These are phyloP conservation scores for Sinocyclocheilus anshuiensis DNA, from an alignment of 2,113 vertebrate genomes.

Conservation along the genomic window DNA sequence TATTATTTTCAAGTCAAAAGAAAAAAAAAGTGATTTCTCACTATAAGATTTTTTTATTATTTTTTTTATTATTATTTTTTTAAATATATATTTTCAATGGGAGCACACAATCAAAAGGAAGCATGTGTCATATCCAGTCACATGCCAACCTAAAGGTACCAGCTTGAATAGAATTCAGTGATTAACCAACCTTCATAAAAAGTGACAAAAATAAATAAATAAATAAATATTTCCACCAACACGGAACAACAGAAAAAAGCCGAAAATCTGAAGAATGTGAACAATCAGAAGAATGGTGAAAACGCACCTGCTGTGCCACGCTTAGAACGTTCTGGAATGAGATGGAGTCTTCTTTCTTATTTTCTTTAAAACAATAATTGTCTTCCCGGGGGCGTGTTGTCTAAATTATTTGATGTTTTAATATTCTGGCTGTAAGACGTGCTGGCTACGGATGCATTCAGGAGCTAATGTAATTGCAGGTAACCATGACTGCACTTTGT, in stretches of 20 bases:
- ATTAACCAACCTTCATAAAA: constrained; percentile 6
- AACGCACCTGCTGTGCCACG: constrained; percentile 33
- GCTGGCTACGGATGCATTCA: constrained; percentile 47
- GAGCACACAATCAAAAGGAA: neutral
- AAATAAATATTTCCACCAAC: neutral
- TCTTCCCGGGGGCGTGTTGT: constrained; percentile 49
- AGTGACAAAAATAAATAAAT: neutral
- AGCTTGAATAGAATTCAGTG: neutral
- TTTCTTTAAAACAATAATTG: constrained; percentile 53
- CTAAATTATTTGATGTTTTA: constrained; percentile 56
- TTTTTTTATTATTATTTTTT: neutral
- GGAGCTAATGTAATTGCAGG: constrained; percentile 58
- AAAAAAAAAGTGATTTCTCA: too few relatives aligned
- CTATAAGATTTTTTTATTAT: too few relatives aligned
- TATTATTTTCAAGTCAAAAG: too few relatives aligned
- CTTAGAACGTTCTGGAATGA: constrained; percentile 37
- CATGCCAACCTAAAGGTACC: neutral
- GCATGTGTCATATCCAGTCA: neutral
- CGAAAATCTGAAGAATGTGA: constrained; percentile 26
- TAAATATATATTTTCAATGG: neutral
- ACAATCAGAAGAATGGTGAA: constrained; percentile 37
- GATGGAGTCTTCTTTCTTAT: constrained; percentile 49
- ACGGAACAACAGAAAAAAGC: neutral
- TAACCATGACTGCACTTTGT: constrained; percentile 51
- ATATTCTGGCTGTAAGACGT: constrained; percentile 47